Evolutionary conservation across 2,113 vertebrate species (phyloP).

Genomic region (Crotalus viridis): DNA sequence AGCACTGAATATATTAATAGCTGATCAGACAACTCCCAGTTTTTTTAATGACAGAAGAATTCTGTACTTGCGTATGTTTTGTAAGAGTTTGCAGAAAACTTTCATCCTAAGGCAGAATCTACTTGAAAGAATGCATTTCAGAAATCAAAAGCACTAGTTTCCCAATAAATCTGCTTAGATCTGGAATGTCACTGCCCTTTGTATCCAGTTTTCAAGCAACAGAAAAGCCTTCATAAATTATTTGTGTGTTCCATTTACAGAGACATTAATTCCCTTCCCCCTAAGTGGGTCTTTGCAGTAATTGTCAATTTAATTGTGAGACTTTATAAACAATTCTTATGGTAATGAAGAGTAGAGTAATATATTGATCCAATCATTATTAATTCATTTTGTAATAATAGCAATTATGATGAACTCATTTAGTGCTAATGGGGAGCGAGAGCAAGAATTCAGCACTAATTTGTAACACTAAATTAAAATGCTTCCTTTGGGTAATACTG

Average conservation of each 20-base stretch:
- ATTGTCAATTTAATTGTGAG: conserved; percentile 26
- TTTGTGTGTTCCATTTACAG: conserved; percentile 5
- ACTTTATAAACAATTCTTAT: conserved; percentile 48
- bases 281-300: conserved; percentile 28
- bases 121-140: neutral
- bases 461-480: conserved; percentile 16
- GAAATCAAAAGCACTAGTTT: neutral
- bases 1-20: neutral
- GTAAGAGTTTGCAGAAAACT: neutral
- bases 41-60: neutral
- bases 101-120: neutral
- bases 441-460: conserved; percentile 32
- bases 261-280: conserved; percentile 14
- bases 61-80: neutral
- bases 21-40: neutral
- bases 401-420: conserved; percentile 54
- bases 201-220: conserved; percentile 25
- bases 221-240: conserved; percentile 12
- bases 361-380: conserved; percentile 46
- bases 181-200: neutral
- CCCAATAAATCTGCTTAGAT: neutral
- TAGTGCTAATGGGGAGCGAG: conserved; percentile 30
- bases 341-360: conserved; percentile 34
- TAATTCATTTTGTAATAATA: conserved; percentile 56
- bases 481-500: conserved; percentile 12